Conservation (phyloP, 2,888 invertebrate genomes). For the Punctoribates punctum region DNA sequence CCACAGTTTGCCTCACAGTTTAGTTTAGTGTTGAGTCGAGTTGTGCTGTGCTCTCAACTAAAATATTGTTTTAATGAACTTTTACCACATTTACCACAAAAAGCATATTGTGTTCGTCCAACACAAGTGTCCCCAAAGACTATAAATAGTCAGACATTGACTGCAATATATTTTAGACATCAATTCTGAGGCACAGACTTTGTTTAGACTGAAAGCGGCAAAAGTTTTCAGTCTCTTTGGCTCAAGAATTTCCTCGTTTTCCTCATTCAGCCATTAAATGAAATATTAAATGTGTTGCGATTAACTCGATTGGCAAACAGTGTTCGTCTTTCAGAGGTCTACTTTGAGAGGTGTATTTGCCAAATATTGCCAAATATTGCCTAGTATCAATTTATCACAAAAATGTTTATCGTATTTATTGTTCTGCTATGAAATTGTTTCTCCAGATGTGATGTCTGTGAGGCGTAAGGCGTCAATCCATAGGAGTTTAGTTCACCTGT, state of each 20-base stretch:
- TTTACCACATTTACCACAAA: not conserved
- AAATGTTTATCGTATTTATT: not conserved
- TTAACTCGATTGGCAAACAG: not conserved
- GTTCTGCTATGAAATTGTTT: constrained; percentile 20
- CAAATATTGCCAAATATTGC: not conserved
- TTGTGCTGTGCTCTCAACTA: not conserved
- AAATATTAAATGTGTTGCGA: not conserved
- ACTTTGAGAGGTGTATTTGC: not conserved
- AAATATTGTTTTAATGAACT: constrained; percentile 8
- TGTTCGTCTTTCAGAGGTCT: no score
- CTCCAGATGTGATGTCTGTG: constrained; percentile 27
- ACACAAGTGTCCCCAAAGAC: no score
- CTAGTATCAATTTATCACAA: not conserved
- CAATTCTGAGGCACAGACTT: no score
- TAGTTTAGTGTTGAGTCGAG: not conserved
- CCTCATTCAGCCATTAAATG: no score
- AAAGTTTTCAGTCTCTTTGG: no score
- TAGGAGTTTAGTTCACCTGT: not conserved
- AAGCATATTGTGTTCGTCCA: not conserved
- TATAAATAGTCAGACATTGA: no score
- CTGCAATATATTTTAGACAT: no score
- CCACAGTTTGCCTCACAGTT: constrained; percentile 8
- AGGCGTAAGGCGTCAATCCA: not conserved
- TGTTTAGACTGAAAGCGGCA: no score
- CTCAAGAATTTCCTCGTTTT: no score